These are phyloP conservation scores for Trinectes maculatus DNA, from an alignment of 2,113 vertebrate species.

Conservation along the genomic window DNA sequence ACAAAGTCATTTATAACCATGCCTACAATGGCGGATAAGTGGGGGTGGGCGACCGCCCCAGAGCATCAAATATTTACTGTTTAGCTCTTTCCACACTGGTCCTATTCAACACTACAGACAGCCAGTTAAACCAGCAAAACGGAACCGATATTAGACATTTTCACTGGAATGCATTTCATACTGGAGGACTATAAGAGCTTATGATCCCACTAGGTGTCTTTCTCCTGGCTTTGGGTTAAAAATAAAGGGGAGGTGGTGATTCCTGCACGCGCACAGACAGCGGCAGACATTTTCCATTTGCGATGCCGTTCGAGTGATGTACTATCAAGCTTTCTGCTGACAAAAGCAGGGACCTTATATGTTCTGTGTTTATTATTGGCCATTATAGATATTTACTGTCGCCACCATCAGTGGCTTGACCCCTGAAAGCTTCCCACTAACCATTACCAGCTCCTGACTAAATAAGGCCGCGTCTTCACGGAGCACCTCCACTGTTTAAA, in stretches of 20 bases:
- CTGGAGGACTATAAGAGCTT: constrained; percentile 35
- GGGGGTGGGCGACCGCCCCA: constrained; percentile 12
- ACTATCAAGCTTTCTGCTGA: constrained; percentile 68
- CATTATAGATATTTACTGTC: constrained; percentile 76
- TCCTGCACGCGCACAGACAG: constrained; percentile 53
- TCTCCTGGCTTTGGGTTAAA: constrained; percentile 50
- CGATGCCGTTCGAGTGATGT: constrained; percentile 68
- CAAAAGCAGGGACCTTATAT: constrained; percentile 61
- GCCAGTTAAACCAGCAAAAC: constrained; percentile 44
- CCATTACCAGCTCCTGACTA: constrained; percentile 50
- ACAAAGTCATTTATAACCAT: constrained; percentile 13
- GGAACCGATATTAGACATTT: constrained; percentile 49
- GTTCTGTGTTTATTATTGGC: constrained; percentile 70
- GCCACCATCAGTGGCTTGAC: constrained; percentile 53
- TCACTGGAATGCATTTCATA: constrained; percentile 41
- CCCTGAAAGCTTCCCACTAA: constrained; percentile 61
- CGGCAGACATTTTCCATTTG: constrained; percentile 67
- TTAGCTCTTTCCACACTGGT: constrained; percentile 21
- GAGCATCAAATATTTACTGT: constrained; percentile 36
- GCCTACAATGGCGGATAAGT: not conserved
- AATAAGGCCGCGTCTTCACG: constrained; percentile 16
- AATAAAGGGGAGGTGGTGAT: constrained; percentile 50
- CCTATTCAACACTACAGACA: constrained; percentile 24
- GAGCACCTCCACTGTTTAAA: constrained; percentile 32
- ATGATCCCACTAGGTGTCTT: constrained; percentile 49